phyloP scores from a whole-genome alignment of 2,888 invertebrate genomes.

The Octodonta nipae region DNA sequence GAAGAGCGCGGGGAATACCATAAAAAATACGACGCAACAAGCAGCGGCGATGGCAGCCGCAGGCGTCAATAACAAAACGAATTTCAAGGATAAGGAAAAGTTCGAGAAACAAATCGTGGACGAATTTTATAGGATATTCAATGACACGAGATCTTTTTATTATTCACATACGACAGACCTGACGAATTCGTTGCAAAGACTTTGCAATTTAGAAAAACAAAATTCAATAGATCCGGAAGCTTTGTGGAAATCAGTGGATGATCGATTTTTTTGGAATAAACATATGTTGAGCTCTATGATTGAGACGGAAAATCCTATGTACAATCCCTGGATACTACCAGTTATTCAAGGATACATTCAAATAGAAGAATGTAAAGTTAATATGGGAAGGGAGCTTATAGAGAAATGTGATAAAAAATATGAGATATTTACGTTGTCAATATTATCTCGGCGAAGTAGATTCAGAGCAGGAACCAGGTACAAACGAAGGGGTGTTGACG shows the following conservation, averaged over 20 bases:
- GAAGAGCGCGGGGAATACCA: constrained; percentile 75
- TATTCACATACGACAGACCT: constrained; percentile 78
- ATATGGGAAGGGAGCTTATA: constrained; percentile 37
- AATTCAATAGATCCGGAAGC: constrained; percentile 37
- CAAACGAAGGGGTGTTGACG: constrained; percentile 87
- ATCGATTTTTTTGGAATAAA: constrained; percentile 96
- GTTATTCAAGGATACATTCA: constrained; percentile 92
- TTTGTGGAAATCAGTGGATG: constrained; percentile 69
- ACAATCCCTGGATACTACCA: constrained; percentile 77
- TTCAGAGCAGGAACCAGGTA: constrained; percentile 91
- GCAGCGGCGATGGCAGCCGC: constrained; percentile 68
- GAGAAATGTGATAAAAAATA: constrained; percentile 33
- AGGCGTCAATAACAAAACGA: constrained; percentile 49
- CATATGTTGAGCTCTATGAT: constrained; percentile 77
- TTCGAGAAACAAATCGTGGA: constrained; percentile 73
- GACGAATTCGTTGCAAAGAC: constrained; percentile 76
- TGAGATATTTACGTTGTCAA: constrained; percentile 69
- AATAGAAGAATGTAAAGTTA: constrained; percentile 63
- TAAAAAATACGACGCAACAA: constrained; percentile 80
- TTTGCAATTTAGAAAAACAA: constrained; percentile 45
- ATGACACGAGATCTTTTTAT: constrained; percentile 88
- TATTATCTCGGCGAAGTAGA: constrained; percentile 84
- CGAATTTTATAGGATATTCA: constrained; percentile 85
- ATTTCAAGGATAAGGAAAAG: constrained; percentile 56
- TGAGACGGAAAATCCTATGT: constrained; percentile 47